Evolutionary conservation across 35 echinoderm and acorn worm genomes (phyloP), one percentile per base, ranked within the genome.

Genomic region (Apostichopus californicus): DNA sequence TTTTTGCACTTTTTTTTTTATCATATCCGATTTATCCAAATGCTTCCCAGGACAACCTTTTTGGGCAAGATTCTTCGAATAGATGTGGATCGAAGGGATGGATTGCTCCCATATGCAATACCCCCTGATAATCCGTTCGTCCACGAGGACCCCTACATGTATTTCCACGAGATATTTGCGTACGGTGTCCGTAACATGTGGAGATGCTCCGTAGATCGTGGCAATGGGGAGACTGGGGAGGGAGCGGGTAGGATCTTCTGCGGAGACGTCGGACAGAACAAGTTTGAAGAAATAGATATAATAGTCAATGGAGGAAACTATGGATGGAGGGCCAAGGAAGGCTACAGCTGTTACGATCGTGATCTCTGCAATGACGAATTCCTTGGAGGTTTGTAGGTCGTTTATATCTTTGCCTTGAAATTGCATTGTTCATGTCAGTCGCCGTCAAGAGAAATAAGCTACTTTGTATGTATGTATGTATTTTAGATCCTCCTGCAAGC

Each of bases 161-260:
- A 82, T 59, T 75, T 93, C 8, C 92, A 94, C 58, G 96, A 98
- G 78, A 98, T 92, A 61, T 98, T 96, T 57, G 94, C 96, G 5
- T 98, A 98, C 65, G 96, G 96, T 15, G 80, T 92, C 6, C 94
- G 96, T 25, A 98, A 98, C 82, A 96, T 98, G 86, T 98, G 96
- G 96, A 84, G 96, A 26, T 98, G 96, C 91, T 89, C 94, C 0
- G 88, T 96, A 34, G 96, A 98, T 73, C 24, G 83, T 79, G 96
- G 96, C 1, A 94, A 98, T 34, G 66, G 28, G 24, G 66, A 94
- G 24, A 98, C 93, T 12, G 94, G 96, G 18, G 71, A 98, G 18
- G 94, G 94, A 6, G 91, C 78, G 56, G 96, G 96, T 7, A 89
- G 96, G 4, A 96, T 98, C n/a, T 94, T 98, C 77, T 98, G 96